phyloP scores from a whole-genome alignment of 2,888 invertebrate species.

The Caenorhabditis afra region DNA sequence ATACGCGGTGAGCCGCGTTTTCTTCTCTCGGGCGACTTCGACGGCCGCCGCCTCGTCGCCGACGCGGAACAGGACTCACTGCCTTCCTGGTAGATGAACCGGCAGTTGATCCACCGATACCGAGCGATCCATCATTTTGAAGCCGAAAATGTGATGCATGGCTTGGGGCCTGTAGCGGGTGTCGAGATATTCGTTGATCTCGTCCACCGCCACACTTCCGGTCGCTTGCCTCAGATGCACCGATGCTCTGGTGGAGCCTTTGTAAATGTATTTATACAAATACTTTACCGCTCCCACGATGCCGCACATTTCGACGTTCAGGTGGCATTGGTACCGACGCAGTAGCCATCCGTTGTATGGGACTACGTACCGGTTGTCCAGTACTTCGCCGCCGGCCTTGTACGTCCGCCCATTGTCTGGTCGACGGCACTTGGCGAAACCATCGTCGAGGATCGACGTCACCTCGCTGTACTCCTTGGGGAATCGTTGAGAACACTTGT shows the following conservation, averaged over 20 bases:
- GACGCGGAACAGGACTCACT: too few relatives aligned
- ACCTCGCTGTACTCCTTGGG: slow-evolving; percentile 76
- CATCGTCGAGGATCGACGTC: slow-evolving; percentile 77
- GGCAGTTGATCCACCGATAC: too few relatives aligned
- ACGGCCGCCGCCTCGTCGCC: too few relatives aligned
- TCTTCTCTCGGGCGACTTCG: too few relatives aligned
- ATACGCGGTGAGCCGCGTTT: too few relatives aligned
- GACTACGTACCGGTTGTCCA: slow-evolving; percentile 79
- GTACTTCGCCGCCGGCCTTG: not conserved
- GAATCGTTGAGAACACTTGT: slow-evolving; percentile 80
- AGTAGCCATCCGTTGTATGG: slow-evolving; percentile 79
- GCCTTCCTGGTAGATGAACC: too few relatives aligned
- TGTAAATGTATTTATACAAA: slow-evolving; percentile 25
- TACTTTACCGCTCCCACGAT: slow-evolving; percentile 64
- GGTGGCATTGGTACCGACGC: slow-evolving; percentile 39
- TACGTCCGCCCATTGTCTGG: slow-evolving; percentile 65
- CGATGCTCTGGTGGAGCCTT: slow-evolving; percentile 8
- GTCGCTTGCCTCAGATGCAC: not conserved
- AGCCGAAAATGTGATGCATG: too few relatives aligned
- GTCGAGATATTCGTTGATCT: not conserved
- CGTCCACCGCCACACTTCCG: too few relatives aligned
- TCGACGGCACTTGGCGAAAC: slow-evolving; percentile 80
- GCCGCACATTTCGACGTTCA: slow-evolving; percentile 77
- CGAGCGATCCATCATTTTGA: too few relatives aligned
- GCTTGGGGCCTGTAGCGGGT: too few relatives aligned